These are phyloP conservation scores for Coenobita brevimanus DNA, from an alignment of 1,140 invertebrate genomes.

Conservation along the genomic window DNA sequence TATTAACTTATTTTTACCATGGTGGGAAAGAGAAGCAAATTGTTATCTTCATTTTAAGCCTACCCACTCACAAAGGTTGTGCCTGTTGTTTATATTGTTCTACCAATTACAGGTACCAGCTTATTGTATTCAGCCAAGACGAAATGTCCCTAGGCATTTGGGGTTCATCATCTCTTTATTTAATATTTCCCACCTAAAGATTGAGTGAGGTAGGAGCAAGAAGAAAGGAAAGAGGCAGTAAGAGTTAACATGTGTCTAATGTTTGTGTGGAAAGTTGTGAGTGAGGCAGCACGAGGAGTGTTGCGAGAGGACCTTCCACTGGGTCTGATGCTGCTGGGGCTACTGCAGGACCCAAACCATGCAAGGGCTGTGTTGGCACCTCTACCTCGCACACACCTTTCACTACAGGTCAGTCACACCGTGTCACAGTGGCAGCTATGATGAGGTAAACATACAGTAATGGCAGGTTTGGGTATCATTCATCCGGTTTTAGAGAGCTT, in stretches of 20 bases:
- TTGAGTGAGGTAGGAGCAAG: no score
- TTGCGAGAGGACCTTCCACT: slow-evolving; percentile 52
- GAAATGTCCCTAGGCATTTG: no score
- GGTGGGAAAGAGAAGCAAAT: no score
- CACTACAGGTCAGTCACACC: slow-evolving; percentile 45
- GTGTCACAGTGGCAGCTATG: neutral
- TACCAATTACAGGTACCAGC: no score
- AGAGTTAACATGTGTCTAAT: neutral
- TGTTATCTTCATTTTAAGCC: no score
- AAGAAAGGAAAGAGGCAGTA: no score
- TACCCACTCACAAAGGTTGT: no score
- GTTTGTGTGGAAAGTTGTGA: slow-evolving; percentile 23
- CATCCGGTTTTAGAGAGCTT: neutral
- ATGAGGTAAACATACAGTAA: neutral
- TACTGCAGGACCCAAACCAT: slow-evolving; percentile 36
- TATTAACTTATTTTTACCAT: no score
- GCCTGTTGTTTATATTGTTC: no score
- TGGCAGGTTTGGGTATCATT: neutral
- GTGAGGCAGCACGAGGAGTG: slow-evolving; percentile 46
- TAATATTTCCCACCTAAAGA: no score
- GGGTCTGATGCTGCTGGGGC: slow-evolving; percentile 40
- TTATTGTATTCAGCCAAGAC: no score
- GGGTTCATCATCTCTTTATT: no score
- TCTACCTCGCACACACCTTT: slow-evolving; percentile 60
- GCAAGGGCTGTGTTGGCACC: slow-evolving; percentile 36